Conservation (phyloP, 2,888 invertebrate genomes). For the Melanargia galathea region DNA sequence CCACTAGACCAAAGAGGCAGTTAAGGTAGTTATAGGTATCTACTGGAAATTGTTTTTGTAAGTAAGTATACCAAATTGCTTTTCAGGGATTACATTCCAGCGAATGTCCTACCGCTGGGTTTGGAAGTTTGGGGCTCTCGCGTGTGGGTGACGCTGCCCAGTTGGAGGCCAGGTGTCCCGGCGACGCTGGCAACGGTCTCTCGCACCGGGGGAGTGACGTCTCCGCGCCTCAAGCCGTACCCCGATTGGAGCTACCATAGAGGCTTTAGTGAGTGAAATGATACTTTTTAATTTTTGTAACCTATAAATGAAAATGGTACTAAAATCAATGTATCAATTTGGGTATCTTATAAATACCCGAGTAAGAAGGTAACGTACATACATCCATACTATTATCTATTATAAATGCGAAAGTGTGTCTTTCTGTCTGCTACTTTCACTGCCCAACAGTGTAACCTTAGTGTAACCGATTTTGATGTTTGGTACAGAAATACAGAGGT, state of each 20-base stretch:
- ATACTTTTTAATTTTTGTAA: neutral
- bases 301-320: too few species aligned
- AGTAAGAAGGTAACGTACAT: too few species aligned
- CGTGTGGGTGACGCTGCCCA: conserved; percentile 89
- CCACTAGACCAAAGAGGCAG: too few species aligned
- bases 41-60: neutral
- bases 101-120: conserved; percentile 89
- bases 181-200: conserved; percentile 87
- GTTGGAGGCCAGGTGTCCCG: conserved; percentile 89
- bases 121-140: conserved; percentile 86
- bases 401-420: too few species aligned
- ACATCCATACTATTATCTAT: too few species aligned
- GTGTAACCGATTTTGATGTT: too few species aligned
- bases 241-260: conserved; percentile 88
- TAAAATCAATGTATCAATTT: too few species aligned
- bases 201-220: conserved; percentile 75
- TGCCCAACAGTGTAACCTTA: too few species aligned
- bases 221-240: conserved; percentile 87
- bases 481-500: too few species aligned
- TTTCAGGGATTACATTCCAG: conserved; percentile 83
- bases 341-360: too few species aligned
- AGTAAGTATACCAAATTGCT: neutral
- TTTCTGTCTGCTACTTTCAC: too few species aligned
- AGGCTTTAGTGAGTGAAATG: conserved; percentile 72
- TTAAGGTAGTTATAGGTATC: too few species aligned